Evolutionary conservation across 2,113 vertebrate species (phyloP).

Genomic region (Silurus meridionalis): DNA sequence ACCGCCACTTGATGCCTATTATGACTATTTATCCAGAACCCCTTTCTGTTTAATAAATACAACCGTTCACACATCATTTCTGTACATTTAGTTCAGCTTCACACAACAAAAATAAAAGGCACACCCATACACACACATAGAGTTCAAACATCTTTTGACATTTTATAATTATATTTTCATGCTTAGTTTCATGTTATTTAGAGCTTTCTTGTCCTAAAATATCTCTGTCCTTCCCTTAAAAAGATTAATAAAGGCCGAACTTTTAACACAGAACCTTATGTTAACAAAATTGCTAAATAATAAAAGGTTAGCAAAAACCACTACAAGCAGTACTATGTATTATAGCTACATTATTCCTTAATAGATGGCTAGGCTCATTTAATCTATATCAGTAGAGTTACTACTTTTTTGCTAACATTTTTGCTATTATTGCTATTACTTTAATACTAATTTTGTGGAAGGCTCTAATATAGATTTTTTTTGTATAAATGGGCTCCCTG

Average conservation of each 20-base stretch:
- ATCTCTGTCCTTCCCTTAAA: not conserved
- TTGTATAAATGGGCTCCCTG: not conserved
- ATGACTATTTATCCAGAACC: not conserved
- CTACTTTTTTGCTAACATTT: not conserved
- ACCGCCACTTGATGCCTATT: not conserved
- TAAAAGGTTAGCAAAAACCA: not conserved
- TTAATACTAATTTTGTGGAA: not conserved
- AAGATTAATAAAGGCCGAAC: not conserved
- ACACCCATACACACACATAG: not conserved
- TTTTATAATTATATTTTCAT: not conserved
- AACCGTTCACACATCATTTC: not conserved
- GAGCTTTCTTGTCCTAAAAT: not conserved
- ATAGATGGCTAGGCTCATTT: not conserved
- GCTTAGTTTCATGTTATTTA: not conserved
- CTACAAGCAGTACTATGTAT: not conserved
- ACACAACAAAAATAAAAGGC: not conserved
- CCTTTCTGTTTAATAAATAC: not conserved
- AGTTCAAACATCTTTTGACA: not conserved
- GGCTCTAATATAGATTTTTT: slow-evolving; percentile 2
- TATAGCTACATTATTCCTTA: not conserved
- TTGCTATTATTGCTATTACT: not conserved
- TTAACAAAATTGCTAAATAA: not conserved
- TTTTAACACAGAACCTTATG: not conserved
- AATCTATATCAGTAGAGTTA: not conserved
- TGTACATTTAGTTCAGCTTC: not conserved